Evolutionary conservation across 2,888 invertebrate species (phyloP), one percentile per base, ranked within the genome.

Genomic region (Epinotia brunnichana): DNA sequence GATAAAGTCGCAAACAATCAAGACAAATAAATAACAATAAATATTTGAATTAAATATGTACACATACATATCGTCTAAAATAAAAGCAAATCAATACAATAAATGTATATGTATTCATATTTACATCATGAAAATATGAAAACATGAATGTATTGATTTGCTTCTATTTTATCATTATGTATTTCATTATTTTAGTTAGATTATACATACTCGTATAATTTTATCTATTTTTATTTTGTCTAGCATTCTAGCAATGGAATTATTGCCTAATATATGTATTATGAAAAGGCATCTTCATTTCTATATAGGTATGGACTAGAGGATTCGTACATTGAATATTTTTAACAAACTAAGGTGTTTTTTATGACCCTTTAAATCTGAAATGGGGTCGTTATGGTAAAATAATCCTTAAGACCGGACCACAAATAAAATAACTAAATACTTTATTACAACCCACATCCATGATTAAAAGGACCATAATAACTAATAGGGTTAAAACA

Each of bases 201-300:
- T 48, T n/a, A n/a, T n/a, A 48, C 15, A 15, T 44, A 13, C 3
- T 0, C 4, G 4, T 15, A 24, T 48, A n/a, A 7, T 13, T n/a
- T 48, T 15, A 24, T 1, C 2, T 57, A 57, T 57, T 57, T n/a
- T 13, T 29, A 74, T 73, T 74, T 69, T 73, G 59, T 78, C 81
- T 81, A 82, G 80, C 81, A 74, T 75, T 76, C 79, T 81, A 81
- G 67, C 53, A 59, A 75, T 69, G 53, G 67, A 69, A 69, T 48
- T 53, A 71, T 66, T 69, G 41, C 51, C 67, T 72, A 74, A 69
- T 35, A 35, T 35, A 73, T 62, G 70, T 74, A 63, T 3, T 60
- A 60, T 21, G 64, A 74, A 77, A 78, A 77, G 77, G 78, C 76
- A 74, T 74, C 72, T 74, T 19, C 15, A 21, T 54, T 64, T 15